Percentiles rank a stretch among this genome's conserved stretches.
Conservation (phyloP, 2,888 invertebrate genomes). For the Diaphora mendica region DNA sequence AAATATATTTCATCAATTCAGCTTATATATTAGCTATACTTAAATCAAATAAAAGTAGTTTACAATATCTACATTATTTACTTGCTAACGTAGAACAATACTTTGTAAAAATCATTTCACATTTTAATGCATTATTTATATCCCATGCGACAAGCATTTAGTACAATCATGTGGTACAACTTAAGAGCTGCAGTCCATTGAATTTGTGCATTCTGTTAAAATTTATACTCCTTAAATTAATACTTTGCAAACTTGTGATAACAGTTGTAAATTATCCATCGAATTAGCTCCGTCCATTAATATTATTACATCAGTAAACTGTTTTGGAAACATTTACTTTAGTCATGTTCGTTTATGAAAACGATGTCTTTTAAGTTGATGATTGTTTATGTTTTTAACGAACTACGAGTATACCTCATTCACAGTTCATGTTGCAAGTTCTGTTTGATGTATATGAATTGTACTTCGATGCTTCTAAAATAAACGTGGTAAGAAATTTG, state of each 20-base stretch:
- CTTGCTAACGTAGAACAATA: background rate
- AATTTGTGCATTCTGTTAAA: slow-evolving; percentile 17
- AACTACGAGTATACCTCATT: slow-evolving; percentile 34
- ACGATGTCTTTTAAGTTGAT: background rate
- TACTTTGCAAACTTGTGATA: slow-evolving; percentile 58
- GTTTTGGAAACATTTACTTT: slow-evolving; percentile 38
- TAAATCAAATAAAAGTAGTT: background rate
- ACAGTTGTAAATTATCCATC: slow-evolving; percentile 61
- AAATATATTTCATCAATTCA: background rate
- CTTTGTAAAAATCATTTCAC: slow-evolving; percentile 13
- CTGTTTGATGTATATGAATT: slow-evolving; percentile 65
- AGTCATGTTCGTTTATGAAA: slow-evolving; percentile 11
- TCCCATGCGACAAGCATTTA: slow-evolving; percentile 16
- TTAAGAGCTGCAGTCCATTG: background rate
- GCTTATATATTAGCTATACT: background rate
- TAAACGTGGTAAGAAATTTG: slow-evolving; percentile 33
- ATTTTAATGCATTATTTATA: background rate
- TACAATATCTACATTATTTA: background rate
- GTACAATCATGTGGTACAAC: slow-evolving; percentile 3
- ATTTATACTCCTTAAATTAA: slow-evolving; percentile 29
- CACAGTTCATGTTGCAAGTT: slow-evolving; percentile 65
- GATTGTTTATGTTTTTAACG: background rate
- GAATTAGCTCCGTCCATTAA: slow-evolving; percentile 79
- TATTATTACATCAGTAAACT: slow-evolving; percentile 44
- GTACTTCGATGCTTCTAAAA: slow-evolving; percentile 64